Base-by-base conservation (phyloP, 2,113 vertebrate genomes). In the Nothobranchius kuhntae region DNA sequence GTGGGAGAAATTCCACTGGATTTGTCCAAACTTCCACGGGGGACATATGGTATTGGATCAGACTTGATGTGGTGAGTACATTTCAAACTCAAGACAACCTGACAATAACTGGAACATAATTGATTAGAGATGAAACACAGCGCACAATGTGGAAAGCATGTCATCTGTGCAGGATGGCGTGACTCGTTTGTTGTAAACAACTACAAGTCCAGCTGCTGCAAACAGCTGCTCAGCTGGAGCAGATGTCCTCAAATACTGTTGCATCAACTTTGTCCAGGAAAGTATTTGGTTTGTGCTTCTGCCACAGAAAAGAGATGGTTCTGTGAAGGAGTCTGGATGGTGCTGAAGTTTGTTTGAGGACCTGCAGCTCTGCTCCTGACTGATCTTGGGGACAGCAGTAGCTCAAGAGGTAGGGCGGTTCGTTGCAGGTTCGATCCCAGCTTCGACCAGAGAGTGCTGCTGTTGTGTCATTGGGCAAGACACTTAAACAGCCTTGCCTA, bases 171-270 rank as follows among this genome's bases (percentile, higher is more conserved):
- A 50, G 8, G 35, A 42, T 51, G 38, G 46, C 36, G 36, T 52
- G 55, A 67, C 45, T 53, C 17, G 60, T 38, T 50, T 38, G 46
- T 9, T 42, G 36, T 68, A 42, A n/a, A 51, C 17, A 44, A 68
- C 45, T 57, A 14, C 46, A 11, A 24, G 53, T 66, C 65, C 65
- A 67, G 65, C 65, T 67, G 65, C 45, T 57, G 11, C 26, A 50
- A 50, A 57, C 65, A 67, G 65, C 45, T 67, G 65, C 45, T 67
- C 30, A 11, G 53, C 13, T 38, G n/a, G 13, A 57, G 53, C 65
- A 67, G 65, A 56, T 67, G 65, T 47, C 53, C 45, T 38, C n/a
- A 48, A 56, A 67, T 40, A 50, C 53, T 11, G 64, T 57, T 56
- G 53, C 45, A 67, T 13, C n/a, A 57, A 67, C 44, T 46, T 47